Evolutionary conservation across 2,113 vertebrate species (phyloP).

Genomic region (Aspiorhynchus laticeps): DNA sequence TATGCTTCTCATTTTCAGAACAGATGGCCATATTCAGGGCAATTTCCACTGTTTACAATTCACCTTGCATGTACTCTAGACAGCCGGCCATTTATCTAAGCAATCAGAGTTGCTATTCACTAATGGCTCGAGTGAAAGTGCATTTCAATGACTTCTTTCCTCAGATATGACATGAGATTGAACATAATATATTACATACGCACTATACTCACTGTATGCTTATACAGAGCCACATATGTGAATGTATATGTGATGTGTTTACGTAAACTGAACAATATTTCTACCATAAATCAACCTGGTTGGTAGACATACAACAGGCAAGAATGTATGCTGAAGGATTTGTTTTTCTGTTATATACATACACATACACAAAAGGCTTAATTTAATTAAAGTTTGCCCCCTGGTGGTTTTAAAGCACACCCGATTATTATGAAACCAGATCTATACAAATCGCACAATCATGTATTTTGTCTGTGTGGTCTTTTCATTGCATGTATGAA

Average conservation of each 20-base stretch:
- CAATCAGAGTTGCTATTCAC: constrained; percentile 31
- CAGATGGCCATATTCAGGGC: constrained; percentile 45
- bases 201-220: not conserved
- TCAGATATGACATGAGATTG: constrained; percentile 6
- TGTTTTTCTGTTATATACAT: not conserved
- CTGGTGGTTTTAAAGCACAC: constrained; percentile 55
- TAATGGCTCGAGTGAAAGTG: constrained; percentile 19
- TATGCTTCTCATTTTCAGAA: constrained; percentile 48
- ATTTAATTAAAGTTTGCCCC: constrained; percentile 54
- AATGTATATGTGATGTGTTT: not conserved
- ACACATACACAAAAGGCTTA: not conserved
- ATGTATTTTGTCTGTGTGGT: not conserved
- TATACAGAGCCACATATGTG: not conserved
- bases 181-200: not conserved
- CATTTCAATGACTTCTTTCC: constrained; percentile 23
- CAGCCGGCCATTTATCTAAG: constrained; percentile 46
- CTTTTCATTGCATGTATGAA: not conserved
- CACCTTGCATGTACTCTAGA: constrained; percentile 28
- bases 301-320: not conserved
- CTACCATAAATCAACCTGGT: not conserved
- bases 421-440: not conserved
- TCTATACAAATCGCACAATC: not conserved
- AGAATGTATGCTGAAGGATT: not conserved
- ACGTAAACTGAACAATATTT: not conserved
- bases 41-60: constrained; percentile 47